Evolutionary conservation across 2,113 vertebrate species (phyloP).

Genomic region (Girardinichthys multiradiatus): DNA sequence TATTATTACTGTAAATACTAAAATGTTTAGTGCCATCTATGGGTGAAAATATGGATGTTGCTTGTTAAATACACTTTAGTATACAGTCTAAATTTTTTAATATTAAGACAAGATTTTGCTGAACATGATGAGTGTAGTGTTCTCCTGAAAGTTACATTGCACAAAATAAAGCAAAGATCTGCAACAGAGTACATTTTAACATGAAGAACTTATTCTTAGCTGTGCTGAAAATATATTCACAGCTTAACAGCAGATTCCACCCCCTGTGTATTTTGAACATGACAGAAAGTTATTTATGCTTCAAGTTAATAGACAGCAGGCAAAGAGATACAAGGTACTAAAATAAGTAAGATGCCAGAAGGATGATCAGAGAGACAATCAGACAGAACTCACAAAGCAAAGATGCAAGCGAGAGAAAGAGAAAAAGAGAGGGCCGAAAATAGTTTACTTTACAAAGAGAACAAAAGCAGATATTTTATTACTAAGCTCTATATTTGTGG

Average conservation of each 20-base stretch:
- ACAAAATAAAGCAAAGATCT: slow-evolving; percentile 1
- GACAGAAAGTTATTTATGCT: slow-evolving; percentile 38
- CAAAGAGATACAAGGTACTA: neutral
- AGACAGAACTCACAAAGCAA: slow-evolving; percentile 11
- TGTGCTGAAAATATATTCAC: slow-evolving; percentile 29
- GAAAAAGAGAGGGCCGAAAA: slow-evolving; percentile 5
- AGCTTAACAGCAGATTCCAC: slow-evolving; percentile 40
- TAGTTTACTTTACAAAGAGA: slow-evolving; percentile 11
- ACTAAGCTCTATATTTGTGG: slow-evolving; percentile 8
- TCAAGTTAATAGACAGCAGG: slow-evolving; percentile 26
- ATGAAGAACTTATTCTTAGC: slow-evolving; percentile 66
- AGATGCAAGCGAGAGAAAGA: slow-evolving; percentile 8
- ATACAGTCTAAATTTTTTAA: neutral
- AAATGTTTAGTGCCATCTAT: slow-evolving; percentile 58
- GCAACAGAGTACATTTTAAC: slow-evolving; percentile 43
- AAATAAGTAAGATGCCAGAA: slow-evolving; percentile 1
- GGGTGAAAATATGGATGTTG: slow-evolving; percentile 30
- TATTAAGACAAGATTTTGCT: neutral
- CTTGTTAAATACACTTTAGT: neutral
- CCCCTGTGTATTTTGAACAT: slow-evolving; percentile 56
- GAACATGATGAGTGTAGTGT: slow-evolving; percentile 8
- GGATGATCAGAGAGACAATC: slow-evolving; percentile 12
- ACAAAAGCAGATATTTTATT: neutral
- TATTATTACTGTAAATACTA: slow-evolving; percentile 24
- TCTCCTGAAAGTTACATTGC: slow-evolving; percentile 10